Conservation (phyloP, 2,113 vertebrate genomes). For the Gila orcuttii region DNA sequence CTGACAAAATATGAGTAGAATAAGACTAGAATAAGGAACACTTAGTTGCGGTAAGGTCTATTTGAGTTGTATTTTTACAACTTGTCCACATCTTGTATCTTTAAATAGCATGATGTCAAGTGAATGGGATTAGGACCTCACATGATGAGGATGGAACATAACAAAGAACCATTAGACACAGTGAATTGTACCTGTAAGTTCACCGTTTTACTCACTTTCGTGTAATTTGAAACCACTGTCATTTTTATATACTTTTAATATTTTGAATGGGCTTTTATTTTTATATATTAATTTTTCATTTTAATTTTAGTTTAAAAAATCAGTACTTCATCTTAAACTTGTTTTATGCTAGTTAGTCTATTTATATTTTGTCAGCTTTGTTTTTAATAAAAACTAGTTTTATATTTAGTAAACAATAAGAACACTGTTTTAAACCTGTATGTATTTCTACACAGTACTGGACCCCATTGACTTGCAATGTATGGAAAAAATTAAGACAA, state of each 20-base stretch:
- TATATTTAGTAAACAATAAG: too few relatives aligned
- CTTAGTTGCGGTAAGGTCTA: neutral
- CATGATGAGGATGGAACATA: neutral
- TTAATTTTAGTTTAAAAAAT: neutral
- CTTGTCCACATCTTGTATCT: neutral
- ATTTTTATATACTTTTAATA: neutral
- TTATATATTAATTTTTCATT: neutral
- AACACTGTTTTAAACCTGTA: too few relatives aligned
- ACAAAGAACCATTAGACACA: neutral
- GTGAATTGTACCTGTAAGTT: neutral
- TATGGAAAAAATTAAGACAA: neutral
- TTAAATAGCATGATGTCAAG: neutral
- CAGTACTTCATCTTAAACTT: neutral
- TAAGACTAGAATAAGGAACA: neutral
- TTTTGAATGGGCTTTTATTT: neutral
- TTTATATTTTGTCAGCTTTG: neutral
- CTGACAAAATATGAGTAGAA: neutral
- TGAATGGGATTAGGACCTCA: constrained; percentile 6
- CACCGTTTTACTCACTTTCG: neutral
- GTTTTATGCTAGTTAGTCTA: neutral
- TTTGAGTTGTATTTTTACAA: neutral
- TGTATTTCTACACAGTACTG: too few relatives aligned
- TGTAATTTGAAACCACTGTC: neutral
- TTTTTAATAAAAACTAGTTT: too few relatives aligned
- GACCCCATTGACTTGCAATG: neutral